Base-by-base conservation (phyloP, 1,140 invertebrate species). In the Samia ricini region DNA sequence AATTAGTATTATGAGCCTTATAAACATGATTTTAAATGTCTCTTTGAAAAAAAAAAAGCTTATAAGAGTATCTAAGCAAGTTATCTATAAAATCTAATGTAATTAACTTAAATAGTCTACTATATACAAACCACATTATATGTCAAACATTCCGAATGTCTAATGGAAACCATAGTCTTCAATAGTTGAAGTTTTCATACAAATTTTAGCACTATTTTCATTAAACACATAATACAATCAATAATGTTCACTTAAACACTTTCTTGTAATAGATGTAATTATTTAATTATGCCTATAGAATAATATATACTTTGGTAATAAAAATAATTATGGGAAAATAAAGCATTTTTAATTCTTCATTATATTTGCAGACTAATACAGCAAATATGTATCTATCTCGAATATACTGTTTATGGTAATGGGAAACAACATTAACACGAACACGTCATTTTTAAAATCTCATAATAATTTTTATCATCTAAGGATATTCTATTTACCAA, bases 1-100 rank as follows among this genome's bases (percentile, higher is more conserved):
- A 29, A 64, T 72, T 83, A 85, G 75, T 52, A 68, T 78, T 76
- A 48, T 69, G 73, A 76, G 74, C 69, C 73, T 79, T 76, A 76
- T 66, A 69, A 62, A 76, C 69, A 69, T 56, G 61, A 36, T 65
- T 60, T 59, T 63, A 54, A 66, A 60, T 72, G 63, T 78, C 74
- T 68, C 67, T 10, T 42, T 12, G 12, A 12, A 63, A 55, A 72
- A 57, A 66, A 69, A 54, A 70, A 66, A 68, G 75, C 72, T 72
- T 74, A 59, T 49, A 64, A 49, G 55, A 63, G 56, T 66, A 66
- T 55, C 64, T 54, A 68, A 21, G 59, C 49, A 22, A 42, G 33
- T 42, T 15, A 42, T 42, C 4, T 4, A 26, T 26, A 26, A 8
- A 26, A 26, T 26, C 26, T 26, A 26, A 4, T 26, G 26, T n/a